phyloP scores from a whole-genome alignment of 2,888 invertebrate genomes.

The Sisyra nigra region DNA sequence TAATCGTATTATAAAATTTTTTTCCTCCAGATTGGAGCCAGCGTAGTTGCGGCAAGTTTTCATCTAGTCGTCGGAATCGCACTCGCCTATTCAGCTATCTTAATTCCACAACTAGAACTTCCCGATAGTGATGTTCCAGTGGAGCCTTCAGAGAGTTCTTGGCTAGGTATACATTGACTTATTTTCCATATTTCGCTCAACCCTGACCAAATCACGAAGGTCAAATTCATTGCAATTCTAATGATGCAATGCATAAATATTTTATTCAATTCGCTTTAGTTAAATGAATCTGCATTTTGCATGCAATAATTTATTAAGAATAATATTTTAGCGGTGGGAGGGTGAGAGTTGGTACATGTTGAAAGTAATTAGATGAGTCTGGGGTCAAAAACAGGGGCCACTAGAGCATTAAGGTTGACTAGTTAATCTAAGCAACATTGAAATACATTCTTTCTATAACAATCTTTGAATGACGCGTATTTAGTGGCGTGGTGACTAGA shows the following conservation, averaged over 20 bases:
- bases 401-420: no score
- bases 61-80: slow-evolving; percentile 42
- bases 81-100: slow-evolving; percentile 38
- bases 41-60: slow-evolving; percentile 35
- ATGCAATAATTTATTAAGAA: not conserved
- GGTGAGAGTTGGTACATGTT: no score
- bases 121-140: slow-evolving; percentile 21
- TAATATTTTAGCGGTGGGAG: no score
- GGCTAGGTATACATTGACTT: slow-evolving; percentile 29
- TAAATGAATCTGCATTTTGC: not conserved
- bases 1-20: no score
- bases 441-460: no score
- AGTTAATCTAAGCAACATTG: no score
- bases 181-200: not conserved
- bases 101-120: slow-evolving; percentile 32
- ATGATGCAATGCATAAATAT: not conserved
- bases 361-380: no score
- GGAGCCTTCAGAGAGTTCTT: slow-evolving; percentile 29
- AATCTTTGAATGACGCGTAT: no score
- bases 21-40: slow-evolving; percentile 30
- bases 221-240: not conserved
- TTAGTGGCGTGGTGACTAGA: no score
- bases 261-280: not conserved
- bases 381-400: no score
- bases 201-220: not conserved